phyloP scores from a whole-genome alignment of 2,797 vertebrate genomes.

The Labeo calbasu region DNA sequence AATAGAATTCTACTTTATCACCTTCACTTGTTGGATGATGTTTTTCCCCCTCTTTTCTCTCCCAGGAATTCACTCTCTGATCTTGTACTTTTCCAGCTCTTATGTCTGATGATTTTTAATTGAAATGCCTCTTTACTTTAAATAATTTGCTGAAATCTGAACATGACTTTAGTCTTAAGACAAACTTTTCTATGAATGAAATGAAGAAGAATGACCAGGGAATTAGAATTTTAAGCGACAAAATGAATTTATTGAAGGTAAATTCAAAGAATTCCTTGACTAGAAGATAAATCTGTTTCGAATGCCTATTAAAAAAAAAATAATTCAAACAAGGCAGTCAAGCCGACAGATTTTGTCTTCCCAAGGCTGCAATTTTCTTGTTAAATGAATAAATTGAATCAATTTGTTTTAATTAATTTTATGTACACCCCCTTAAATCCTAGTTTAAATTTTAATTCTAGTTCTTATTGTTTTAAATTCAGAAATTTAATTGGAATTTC shows the following conservation, averaged over 20 bases:
- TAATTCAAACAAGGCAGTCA: no score
- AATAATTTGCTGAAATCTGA: conserved; percentile 1
- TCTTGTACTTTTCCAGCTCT: conserved; percentile 25
- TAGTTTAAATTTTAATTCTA: background rate
- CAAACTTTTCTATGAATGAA: background rate
- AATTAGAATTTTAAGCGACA: background rate
- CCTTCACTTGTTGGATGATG: conserved; percentile 38
- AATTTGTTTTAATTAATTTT: no score
- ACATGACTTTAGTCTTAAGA: background rate
- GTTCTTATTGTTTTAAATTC: background rate
- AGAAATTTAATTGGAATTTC: background rate
- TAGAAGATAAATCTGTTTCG: background rate
- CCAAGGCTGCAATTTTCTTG: no score
- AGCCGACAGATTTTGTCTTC: background rate
- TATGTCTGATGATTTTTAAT: conserved; percentile 33
- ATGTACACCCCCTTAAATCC: background rate
- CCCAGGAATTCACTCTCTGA: conserved; percentile 13
- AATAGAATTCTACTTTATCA: conserved; percentile 66
- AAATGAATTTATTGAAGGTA: background rate
- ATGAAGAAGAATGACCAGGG: background rate
- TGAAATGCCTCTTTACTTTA: conserved; percentile 38
- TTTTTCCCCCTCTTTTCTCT: conserved; percentile 22
- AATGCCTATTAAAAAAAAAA: background rate
- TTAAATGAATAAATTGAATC: no score
- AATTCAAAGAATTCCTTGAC: background rate